These are phyloP conservation scores for Callaeas wilsoni DNA, from an alignment of 2,113 vertebrate species.

Conservation along the genomic window DNA sequence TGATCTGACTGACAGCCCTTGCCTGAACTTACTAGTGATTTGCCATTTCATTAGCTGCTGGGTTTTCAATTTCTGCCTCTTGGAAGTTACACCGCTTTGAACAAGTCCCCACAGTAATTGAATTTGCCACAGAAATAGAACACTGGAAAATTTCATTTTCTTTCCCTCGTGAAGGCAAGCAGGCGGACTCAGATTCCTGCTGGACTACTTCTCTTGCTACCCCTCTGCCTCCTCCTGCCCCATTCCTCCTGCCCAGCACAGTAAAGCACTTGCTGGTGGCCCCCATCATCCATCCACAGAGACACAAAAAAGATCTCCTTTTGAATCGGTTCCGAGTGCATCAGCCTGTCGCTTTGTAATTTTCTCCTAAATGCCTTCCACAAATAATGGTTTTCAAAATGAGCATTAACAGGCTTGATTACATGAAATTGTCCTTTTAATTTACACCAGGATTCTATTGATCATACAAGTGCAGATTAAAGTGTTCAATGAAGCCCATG, in stretches of 20 bases:
- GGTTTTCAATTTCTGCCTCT: constrained; percentile 97
- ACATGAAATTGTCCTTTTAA: constrained; percentile 99
- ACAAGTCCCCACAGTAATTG: constrained; percentile 97
- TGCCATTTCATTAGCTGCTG: constrained; percentile 94
- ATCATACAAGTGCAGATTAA: constrained; percentile 99
- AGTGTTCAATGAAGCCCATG: constrained; percentile 99
- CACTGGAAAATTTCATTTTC: constrained; percentile 98
- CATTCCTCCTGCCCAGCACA: background rate
- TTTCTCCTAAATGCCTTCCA: constrained; percentile 96
- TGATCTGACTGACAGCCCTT: constrained; percentile 80
- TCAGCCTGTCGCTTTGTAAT: constrained; percentile 85
- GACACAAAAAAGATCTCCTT: constrained; percentile 68
- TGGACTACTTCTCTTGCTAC: constrained; percentile 11
- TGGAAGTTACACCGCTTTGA: constrained; percentile 94
- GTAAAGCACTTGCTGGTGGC: background rate
- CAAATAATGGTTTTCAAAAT: constrained; percentile 99
- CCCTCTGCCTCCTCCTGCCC: background rate
- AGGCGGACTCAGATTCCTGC: constrained; percentile 44
- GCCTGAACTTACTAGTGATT: constrained; percentile 88
- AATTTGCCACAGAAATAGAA: constrained; percentile 99
- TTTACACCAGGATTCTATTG: constrained; percentile 99
- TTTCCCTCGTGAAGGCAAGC: constrained; percentile 69
- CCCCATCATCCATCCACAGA: constrained; percentile 24
- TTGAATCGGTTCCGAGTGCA: constrained; percentile 75
- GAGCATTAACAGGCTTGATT: constrained; percentile 99